Conservation (phyloP, 2,888 invertebrate genomes). For the Kuschelorhynchus macadamiae region DNA sequence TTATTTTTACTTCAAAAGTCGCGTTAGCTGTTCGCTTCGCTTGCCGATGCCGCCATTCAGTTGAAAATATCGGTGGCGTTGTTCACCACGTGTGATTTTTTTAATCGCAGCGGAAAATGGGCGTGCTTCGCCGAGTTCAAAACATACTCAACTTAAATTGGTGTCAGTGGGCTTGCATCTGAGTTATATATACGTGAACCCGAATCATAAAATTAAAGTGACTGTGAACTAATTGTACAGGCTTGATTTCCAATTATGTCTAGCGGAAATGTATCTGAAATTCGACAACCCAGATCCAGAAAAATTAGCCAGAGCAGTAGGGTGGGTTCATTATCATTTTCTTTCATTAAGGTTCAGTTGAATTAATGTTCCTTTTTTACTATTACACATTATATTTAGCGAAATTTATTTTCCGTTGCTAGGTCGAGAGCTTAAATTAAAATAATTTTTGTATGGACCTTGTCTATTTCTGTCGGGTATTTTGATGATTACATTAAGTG, state of each 20-base stretch:
- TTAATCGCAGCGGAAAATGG: conserved; percentile 35
- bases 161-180: conserved; percentile 26
- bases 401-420: no score
- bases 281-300: conserved; percentile 66
- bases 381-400: no score
- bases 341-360: background rate
- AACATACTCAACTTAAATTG: background rate
- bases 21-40: conserved; percentile 23
- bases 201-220: conserved; percentile 9
- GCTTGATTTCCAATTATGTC: conserved; percentile 53
- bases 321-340: conserved; percentile 56
- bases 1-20: conserved; percentile 60
- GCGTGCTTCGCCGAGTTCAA: conserved; percentile 27
- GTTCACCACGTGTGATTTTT: conserved; percentile 48
- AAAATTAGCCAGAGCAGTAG: conserved; percentile 65
- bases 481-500: background rate
- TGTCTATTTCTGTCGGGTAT: conserved; percentile 1
- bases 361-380: no score
- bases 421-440: conserved; percentile 1
- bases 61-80: conserved; percentile 50
- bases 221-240: conserved; percentile 4
- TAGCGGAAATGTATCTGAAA: conserved; percentile 53
- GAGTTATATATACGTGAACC: conserved; percentile 1
- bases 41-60: conserved; percentile 36
- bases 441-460: conserved; percentile 6